These are phyloP conservation scores for Chorisops tibialis DNA, from an alignment of 2,888 invertebrate species.

Conservation along the genomic window DNA sequence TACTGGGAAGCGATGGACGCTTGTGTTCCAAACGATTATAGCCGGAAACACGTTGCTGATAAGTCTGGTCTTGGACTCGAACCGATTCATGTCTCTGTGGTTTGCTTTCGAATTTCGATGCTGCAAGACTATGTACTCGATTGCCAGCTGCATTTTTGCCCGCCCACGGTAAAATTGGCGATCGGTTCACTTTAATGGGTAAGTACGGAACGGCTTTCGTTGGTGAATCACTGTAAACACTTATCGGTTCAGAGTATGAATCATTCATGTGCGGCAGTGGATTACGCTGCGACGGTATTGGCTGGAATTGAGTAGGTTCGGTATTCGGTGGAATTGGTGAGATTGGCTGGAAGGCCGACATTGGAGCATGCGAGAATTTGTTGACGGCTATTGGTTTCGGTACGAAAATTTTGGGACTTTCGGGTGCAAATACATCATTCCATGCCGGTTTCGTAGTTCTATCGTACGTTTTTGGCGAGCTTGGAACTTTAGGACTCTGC, in stretches of 20 bases:
- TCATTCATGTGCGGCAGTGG: constrained; percentile 1
- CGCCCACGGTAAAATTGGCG: constrained; percentile 53
- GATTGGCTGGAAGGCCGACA: constrained; percentile 69
- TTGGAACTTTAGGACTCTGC: constrained; percentile 46
- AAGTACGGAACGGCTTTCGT: constrained; percentile 38
- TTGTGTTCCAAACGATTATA: constrained; percentile 34
- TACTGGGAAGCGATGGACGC: constrained; percentile 49
- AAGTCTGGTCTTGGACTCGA: constrained; percentile 39
- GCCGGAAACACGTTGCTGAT: constrained; percentile 35
- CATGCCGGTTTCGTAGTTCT: neutral
- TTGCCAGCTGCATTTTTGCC: constrained; percentile 52
- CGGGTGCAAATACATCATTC: neutral
- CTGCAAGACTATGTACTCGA: constrained; percentile 55
- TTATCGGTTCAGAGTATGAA: constrained; percentile 6
- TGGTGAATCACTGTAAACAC: constrained; percentile 5
- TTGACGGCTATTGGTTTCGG: constrained; percentile 61
- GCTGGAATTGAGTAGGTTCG: constrained; percentile 20
- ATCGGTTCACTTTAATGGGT: constrained; percentile 39
- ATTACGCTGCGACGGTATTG: neutral
- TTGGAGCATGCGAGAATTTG: constrained; percentile 73
- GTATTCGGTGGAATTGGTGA: constrained; percentile 40
- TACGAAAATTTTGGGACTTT: constrained; percentile 26
- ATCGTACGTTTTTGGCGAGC: constrained; percentile 19
- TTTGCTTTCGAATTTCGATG: constrained; percentile 57
- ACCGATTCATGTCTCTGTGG: constrained; percentile 47